Evolutionary conservation across 2,113 vertebrate species (phyloP).

Genomic region (Pavo muticus): DNA sequence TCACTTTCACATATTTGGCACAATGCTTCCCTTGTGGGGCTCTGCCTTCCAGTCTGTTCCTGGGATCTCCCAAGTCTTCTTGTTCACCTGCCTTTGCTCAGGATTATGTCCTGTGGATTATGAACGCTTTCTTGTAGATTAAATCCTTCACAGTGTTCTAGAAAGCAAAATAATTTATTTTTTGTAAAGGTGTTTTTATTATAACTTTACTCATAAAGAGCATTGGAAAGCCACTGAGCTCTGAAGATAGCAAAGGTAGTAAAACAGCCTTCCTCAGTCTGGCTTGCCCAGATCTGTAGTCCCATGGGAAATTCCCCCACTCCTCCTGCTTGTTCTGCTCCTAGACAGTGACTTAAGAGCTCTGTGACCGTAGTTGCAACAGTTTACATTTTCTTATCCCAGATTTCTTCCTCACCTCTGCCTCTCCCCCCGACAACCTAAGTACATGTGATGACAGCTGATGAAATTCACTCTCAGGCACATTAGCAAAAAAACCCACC

Average conservation of each 20-base stretch:
- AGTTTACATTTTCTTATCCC: not conserved
- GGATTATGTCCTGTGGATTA: not conserved
- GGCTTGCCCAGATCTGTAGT: not conserved
- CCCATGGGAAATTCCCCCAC: not conserved
- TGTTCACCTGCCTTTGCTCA: not conserved
- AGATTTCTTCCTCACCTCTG: not conserved
- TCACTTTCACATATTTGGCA: not conserved
- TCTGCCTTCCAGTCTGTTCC: not conserved
- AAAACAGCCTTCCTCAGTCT: not conserved
- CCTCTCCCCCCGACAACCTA: not conserved
- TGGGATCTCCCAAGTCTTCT: not conserved
- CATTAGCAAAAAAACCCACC: not conserved
- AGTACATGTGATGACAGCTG: not conserved
- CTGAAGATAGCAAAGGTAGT: not conserved
- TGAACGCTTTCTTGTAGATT: not conserved
- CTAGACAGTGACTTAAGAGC: not conserved
- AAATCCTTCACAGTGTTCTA: not conserved
- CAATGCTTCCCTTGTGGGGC: not conserved
- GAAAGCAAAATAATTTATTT: not conserved
- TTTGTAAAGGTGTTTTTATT: not conserved
- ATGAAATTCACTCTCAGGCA: not conserved
- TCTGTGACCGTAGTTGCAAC: not conserved
- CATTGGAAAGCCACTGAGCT: not conserved
- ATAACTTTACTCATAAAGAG: not conserved
- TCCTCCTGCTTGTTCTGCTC: constrained; percentile 20